These are phyloP conservation scores for Eristalis pertinax DNA, from an alignment of 2,888 invertebrate genomes.

Conservation along the genomic window DNA sequence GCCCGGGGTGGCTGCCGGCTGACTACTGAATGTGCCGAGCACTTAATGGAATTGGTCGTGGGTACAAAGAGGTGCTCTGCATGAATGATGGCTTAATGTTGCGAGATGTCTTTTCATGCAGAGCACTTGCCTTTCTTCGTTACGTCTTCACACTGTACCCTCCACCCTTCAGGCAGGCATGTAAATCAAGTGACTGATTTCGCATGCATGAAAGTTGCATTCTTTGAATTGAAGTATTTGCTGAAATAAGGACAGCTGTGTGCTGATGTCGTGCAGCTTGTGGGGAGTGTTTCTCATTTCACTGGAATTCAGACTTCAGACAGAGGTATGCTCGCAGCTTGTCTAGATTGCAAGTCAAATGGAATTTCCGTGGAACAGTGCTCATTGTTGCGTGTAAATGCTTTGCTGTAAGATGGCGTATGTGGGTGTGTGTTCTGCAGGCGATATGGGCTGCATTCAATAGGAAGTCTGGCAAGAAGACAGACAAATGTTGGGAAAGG, in stretches of 20 bases:
- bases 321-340: background rate
- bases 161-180: background rate
- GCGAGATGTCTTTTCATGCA: background rate
- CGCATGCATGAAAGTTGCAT: background rate
- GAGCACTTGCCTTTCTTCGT: background rate
- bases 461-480: no score
- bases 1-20: background rate
- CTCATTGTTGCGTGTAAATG: no score
- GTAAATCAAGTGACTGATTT: background rate
- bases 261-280: background rate
- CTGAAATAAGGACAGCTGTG: background rate
- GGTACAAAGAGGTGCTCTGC: conserved; percentile 6
- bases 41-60: conserved; percentile 11
- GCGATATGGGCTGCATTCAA: no score
- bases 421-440: no score
- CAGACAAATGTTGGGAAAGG: no score
- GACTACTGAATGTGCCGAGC: background rate
- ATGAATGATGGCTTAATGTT: conserved; percentile 15
- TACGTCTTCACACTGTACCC: no score
- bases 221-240: background rate
- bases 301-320: background rate
- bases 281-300: background rate
- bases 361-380: no score
- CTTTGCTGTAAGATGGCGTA: no score
- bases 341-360: background rate